Evolutionary conservation across 2,888 invertebrate genomes (phyloP).

Genomic region (Saturnia japonica): DNA sequence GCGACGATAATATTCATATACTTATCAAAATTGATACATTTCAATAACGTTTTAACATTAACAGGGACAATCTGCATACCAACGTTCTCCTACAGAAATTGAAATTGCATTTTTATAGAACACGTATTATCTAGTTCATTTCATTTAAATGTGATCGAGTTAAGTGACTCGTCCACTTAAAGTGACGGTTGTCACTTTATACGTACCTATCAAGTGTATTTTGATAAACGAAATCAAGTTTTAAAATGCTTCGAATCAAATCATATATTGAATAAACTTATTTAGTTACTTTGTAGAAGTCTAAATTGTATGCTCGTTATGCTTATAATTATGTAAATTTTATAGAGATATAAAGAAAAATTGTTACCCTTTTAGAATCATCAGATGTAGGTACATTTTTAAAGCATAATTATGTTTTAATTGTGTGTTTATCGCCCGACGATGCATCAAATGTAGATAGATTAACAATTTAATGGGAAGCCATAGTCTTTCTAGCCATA

Average conservation of each 20-base stretch:
- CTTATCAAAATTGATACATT: constrained; percentile 29
- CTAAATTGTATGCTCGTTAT: constrained; percentile 13
- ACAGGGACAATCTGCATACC: background rate
- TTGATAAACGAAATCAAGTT: constrained; percentile 52
- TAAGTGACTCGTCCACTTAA: constrained; percentile 49
- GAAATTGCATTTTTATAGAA: constrained; percentile 2
- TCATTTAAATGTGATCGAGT: constrained; percentile 50
- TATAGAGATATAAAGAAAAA: background rate
- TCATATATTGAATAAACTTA: constrained; percentile 42
- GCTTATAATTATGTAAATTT: constrained; percentile 9
- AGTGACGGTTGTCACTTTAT: constrained; percentile 55
- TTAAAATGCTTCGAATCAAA: constrained; percentile 25
- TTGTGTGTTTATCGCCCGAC: background rate
- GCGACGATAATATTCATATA: constrained; percentile 56
- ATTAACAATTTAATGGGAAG: background rate
- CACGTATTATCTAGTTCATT: constrained; percentile 42
- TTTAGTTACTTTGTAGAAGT: constrained; percentile 20
- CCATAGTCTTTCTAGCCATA: too few relatives aligned
- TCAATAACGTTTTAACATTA: constrained; percentile 2
- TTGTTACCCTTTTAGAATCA: background rate
- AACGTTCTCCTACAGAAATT: background rate
- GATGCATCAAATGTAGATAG: background rate
- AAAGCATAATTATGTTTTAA: background rate
- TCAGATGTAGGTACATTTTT: background rate
- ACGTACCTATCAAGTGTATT: constrained; percentile 37